phyloP scores from a whole-genome alignment of 2,888 invertebrate genomes.

The Harpalus rufipes region DNA sequence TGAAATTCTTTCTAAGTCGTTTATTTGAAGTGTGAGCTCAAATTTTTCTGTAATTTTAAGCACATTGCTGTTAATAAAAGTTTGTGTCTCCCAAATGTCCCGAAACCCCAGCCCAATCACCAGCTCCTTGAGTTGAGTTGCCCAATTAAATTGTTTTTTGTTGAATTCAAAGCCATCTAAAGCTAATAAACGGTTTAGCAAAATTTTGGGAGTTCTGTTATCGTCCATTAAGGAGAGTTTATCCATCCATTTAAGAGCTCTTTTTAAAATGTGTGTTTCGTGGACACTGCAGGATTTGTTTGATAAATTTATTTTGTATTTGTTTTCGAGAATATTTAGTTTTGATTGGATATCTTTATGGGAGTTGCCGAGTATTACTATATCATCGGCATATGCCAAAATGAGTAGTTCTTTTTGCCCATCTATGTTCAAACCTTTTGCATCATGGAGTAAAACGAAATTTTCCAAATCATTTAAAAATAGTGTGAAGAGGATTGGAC shows the following conservation, averaged over 20 bases:
- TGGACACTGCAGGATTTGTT: no score
- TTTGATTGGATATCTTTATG: constrained; percentile 49
- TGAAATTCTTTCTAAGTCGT: no score
- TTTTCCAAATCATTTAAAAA: constrained; percentile 68
- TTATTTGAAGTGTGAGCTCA: no score
- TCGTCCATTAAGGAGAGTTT: constrained; percentile 54
- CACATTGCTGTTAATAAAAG: no score
- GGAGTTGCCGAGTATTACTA: constrained; percentile 57
- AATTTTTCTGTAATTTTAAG: no score
- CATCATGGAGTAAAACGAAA: constrained; percentile 40
- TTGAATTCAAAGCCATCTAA: no score
- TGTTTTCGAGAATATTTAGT: constrained; percentile 52
- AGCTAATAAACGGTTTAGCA: not conserved
- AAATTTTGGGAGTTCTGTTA: constrained; percentile 14
- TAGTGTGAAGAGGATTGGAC: constrained; percentile 65
- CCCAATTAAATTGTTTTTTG: not conserved
- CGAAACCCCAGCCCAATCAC: not conserved
- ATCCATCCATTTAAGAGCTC: constrained; percentile 30
- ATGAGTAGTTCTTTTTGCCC: no score
- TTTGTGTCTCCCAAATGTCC: not conserved
- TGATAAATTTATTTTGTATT: constrained; percentile 57
- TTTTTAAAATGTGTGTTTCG: constrained; percentile 3
- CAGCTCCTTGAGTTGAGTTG: no score
- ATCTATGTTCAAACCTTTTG: constrained; percentile 51
- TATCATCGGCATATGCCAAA: constrained; percentile 66